Conservation (phyloP, 2,888 invertebrate genomes). For the Agrenia bidenticulata region DNA sequence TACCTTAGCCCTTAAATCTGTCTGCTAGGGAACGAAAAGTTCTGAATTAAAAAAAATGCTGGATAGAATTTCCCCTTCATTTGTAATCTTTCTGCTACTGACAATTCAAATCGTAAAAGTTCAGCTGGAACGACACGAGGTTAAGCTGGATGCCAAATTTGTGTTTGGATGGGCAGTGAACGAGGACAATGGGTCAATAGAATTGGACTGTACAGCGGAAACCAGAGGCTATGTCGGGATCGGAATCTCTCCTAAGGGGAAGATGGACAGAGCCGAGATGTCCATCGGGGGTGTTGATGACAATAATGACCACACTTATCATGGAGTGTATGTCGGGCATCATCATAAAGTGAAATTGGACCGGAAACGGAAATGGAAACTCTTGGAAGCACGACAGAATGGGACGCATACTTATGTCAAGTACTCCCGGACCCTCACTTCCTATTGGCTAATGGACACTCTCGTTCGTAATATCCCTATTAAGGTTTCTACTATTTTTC, state of each 20-base stretch:
- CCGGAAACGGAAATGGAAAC: slow-evolving; percentile 18
- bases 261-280: slow-evolving; percentile 27
- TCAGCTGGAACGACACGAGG: slow-evolving; percentile 6
- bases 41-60: no score
- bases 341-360: slow-evolving; percentile 20
- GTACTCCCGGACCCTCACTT: slow-evolving; percentile 12
- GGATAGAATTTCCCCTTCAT: no score
- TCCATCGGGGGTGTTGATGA: slow-evolving; percentile 20
- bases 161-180: slow-evolving; percentile 24
- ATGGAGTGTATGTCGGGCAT: slow-evolving; percentile 13
- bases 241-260: slow-evolving; percentile 15
- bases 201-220: slow-evolving; percentile 13
- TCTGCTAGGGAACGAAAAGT: no score
- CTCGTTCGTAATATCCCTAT: slow-evolving; percentile 3
- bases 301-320: slow-evolving; percentile 7
- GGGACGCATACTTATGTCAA: slow-evolving; percentile 20
- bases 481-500: slow-evolving; percentile 1
- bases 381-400: slow-evolving; percentile 17
- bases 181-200: slow-evolving; percentile 8
- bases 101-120: no score
- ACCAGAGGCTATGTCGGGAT: slow-evolving; percentile 23
- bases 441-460: background rate
- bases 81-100: no score
- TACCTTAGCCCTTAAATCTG: no score
- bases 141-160: slow-evolving; percentile 20